Evolutionary conservation across 2,797 vertebrate genomes (phyloP), one percentile per base, ranked within the genome.

Genomic region (Ispidina lecontei): DNA sequence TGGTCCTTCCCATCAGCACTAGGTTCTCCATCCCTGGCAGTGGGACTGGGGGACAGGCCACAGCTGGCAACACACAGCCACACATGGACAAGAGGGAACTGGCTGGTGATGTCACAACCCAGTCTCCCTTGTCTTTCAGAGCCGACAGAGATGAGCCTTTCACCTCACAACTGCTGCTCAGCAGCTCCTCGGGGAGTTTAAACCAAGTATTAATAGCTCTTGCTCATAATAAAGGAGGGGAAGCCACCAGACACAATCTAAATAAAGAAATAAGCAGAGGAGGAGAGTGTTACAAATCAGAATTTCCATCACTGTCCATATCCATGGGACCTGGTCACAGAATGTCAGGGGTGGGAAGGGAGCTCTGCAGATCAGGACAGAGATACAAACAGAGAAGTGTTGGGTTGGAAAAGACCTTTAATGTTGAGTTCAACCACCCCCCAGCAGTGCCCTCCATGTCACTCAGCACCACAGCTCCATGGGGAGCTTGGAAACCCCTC

Each of bases 201-300:
- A 20, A 17, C 26, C 11, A n/a, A 6, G 16, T 10, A 21, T 35
- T 14, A 33, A 28, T 5, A 62, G 15, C 5, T 18, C 14, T n/a
- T 49, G 17, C 23, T 72, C 16, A 2, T 6, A 26, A 46, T 2
- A 22, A 5, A 35, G 43, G 12, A 52, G 19, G 12, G 12, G 12
- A 22, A 20, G 7, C 49, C 10, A 12, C 15, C 41, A 31, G 10
- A 5, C 9, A 22, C 43, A 46, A 25, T 60, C 17, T 22, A 60
- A 10, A 62, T 37, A 43, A 41, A 25, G 6, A 14, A 5, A 67
- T 6, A 1, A 62, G 18, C 29, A 41, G 1, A 1, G 10, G 13
- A 28, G 21, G 23, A 28, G 52, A 43, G 37, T 2, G 0, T 21
- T 26, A 4, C 2, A 16, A 17, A 49, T 10, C 37, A 51, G 18